A percentile compares a stretch with the other conserved stretches of the same genome.
These are phyloP conservation scores for Caenorhabditis briggsae DNA, from an alignment of 1,140 invertebrate genomes.

Conservation along the genomic window DNA sequence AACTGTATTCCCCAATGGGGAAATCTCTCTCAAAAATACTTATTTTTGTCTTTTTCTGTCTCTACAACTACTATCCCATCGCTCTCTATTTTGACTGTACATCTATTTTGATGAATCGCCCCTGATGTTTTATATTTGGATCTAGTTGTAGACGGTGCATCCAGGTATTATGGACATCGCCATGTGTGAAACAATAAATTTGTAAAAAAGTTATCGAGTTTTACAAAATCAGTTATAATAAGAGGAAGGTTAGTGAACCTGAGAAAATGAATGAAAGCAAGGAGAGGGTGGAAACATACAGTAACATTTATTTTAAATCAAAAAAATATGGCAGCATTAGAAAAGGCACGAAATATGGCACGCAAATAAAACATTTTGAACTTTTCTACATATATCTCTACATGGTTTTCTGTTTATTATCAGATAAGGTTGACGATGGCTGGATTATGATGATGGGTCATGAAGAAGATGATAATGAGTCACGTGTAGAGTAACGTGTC, in stretches of 20 bases:
- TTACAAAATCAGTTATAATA: too few relatives aligned
- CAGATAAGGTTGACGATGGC: neutral
- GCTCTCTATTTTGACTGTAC: neutral
- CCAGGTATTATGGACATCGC: conserved; percentile 24
- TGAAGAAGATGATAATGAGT: neutral
- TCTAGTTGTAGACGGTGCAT: neutral
- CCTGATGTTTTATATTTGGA: neutral
- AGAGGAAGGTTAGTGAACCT: neutral
- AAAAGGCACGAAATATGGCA: conserved; percentile 4
- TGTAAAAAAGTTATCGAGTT: too few relatives aligned
- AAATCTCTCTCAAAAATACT: neutral
- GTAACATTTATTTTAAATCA: neutral
- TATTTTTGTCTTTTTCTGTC: neutral
- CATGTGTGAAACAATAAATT: neutral
- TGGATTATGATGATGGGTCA: neutral
- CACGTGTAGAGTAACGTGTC: too few relatives aligned
- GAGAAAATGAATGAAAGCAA: neutral
- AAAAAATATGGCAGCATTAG: neutral
- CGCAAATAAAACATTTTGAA: conserved; percentile 16
- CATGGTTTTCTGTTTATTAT: neutral
- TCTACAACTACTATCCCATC: neutral
- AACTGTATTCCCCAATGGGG: conserved; percentile 51
- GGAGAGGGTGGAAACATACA: neutral
- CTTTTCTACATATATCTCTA: neutral
- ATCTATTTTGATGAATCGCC: conserved; percentile 45